A percentile compares a stretch with the other conserved stretches of the same genome.
Conservation (phyloP, 2,888 invertebrate genomes). For the Dolomedes plantarius region DNA sequence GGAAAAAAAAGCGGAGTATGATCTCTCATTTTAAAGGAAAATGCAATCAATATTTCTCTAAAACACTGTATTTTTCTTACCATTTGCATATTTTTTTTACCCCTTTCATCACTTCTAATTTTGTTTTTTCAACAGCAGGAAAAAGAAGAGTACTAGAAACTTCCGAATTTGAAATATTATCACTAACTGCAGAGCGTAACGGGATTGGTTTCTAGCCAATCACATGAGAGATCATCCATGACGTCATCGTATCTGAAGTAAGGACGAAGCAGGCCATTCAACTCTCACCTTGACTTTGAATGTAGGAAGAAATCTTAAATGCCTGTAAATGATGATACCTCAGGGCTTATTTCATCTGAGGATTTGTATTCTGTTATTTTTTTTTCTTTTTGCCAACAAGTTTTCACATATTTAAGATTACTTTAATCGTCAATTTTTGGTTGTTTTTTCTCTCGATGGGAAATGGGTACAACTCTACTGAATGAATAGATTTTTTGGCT, state of each 20-base stretch:
- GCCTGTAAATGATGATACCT: constrained; percentile 31
- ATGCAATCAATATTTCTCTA: too few species aligned
- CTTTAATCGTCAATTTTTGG: not conserved
- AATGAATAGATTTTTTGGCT: too few species aligned
- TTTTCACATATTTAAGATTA: not conserved
- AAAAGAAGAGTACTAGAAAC: too few species aligned
- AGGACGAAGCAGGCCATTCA: constrained; percentile 64
- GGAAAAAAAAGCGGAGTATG: too few species aligned
- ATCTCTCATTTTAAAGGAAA: too few species aligned
- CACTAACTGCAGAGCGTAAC: constrained; percentile 45
- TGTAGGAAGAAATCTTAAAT: constrained; percentile 28
- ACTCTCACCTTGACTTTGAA: constrained; percentile 58
- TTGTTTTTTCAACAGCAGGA: too few species aligned
- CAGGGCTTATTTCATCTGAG: constrained; percentile 27
- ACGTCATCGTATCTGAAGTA: constrained; percentile 50
- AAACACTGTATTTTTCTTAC: too few species aligned
- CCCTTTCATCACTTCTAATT: too few species aligned
- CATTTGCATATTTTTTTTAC: too few species aligned
- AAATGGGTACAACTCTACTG: too few species aligned
- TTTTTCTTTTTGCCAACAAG: not conserved
- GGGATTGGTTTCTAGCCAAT: constrained; percentile 24
- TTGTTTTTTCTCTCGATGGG: too few species aligned
- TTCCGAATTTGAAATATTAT: not conserved
- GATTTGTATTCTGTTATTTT: constrained; percentile 10
- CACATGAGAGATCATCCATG: constrained; percentile 41